phyloP scores from a whole-genome alignment of 2,888 invertebrate genomes.

The Chamaedrilus cognettii region DNA sequence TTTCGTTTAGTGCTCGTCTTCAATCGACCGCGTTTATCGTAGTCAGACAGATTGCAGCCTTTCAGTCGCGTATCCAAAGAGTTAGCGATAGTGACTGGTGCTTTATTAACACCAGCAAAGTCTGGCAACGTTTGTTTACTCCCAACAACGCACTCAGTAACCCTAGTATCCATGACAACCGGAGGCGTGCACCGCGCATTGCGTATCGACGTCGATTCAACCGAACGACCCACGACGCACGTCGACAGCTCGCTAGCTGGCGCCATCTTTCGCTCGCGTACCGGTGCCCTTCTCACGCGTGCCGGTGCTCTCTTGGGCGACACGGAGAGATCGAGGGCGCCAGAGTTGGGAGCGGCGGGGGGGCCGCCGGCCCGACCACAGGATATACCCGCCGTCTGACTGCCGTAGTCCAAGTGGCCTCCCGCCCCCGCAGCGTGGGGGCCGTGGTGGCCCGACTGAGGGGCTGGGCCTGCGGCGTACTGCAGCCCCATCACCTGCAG shows the following conservation, averaged over 20 bases:
- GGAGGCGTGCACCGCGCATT: too few relatives aligned
- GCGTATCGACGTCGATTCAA: too few relatives aligned
- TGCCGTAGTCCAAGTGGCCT: constrained; percentile 20
- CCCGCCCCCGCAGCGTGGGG: too few relatives aligned
- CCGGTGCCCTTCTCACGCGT: not conserved
- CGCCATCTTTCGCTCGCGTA: not conserved
- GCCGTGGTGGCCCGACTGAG: constrained; percentile 21
- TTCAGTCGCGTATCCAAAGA: too few relatives aligned
- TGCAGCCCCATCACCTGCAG: constrained; percentile 11
- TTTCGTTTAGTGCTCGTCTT: too few relatives aligned
- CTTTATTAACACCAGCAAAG: not conserved
- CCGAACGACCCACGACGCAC: too few relatives aligned
- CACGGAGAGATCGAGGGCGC: constrained; percentile 17
- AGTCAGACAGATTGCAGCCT: too few relatives aligned
- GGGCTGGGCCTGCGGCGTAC: not conserved
- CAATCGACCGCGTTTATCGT: too few relatives aligned
- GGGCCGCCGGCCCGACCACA: not conserved
- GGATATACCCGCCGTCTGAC: constrained; percentile 3
- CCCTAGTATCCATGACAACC: not conserved
- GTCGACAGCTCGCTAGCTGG: too few relatives aligned
- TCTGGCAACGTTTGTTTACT: not conserved
- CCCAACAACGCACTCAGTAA: not conserved
- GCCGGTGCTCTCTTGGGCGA: constrained; percentile 7
- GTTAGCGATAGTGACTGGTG: too few relatives aligned
- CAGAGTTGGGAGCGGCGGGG: not conserved